Evolutionary conservation across 2,797 vertebrate species (phyloP).

Genomic region (Glyptemys insculpta): DNA sequence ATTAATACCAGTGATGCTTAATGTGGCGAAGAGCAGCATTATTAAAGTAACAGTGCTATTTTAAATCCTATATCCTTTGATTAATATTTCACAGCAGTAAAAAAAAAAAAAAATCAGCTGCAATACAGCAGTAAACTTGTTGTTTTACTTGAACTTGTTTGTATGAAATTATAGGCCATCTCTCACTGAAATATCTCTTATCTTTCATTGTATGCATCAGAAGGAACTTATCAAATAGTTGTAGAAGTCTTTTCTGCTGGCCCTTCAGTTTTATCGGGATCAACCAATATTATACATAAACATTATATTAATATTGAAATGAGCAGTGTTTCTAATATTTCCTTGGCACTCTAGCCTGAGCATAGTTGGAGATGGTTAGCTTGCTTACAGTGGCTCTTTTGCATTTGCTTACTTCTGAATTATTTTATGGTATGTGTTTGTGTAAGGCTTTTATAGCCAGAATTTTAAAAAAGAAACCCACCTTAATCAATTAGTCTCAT

Average conservation of each 20-base stretch:
- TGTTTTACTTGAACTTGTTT: background rate
- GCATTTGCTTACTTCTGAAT: background rate
- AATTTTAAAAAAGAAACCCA: background rate
- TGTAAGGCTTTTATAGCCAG: background rate
- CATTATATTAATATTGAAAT: background rate
- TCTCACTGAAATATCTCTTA: background rate
- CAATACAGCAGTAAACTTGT: background rate
- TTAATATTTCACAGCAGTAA: background rate
- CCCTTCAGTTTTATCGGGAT: background rate
- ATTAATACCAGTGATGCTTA: background rate
- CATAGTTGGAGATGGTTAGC: background rate
- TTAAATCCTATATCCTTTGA: background rate
- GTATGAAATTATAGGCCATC: background rate
- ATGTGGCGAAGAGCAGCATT: too few species aligned
- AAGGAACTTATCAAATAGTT: background rate
- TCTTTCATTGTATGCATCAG: background rate
- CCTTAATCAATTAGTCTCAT: background rate
- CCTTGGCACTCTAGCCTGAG: background rate
- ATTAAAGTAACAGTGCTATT: background rate
- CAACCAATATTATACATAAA: background rate
- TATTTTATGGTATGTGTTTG: background rate
- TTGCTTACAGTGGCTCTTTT: background rate
- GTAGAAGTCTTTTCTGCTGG: background rate
- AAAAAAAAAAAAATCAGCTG: background rate
- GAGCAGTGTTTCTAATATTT: background rate